Conservation (phyloP, 2,797 vertebrate species). For the Mormyrops attenuatus region DNA sequence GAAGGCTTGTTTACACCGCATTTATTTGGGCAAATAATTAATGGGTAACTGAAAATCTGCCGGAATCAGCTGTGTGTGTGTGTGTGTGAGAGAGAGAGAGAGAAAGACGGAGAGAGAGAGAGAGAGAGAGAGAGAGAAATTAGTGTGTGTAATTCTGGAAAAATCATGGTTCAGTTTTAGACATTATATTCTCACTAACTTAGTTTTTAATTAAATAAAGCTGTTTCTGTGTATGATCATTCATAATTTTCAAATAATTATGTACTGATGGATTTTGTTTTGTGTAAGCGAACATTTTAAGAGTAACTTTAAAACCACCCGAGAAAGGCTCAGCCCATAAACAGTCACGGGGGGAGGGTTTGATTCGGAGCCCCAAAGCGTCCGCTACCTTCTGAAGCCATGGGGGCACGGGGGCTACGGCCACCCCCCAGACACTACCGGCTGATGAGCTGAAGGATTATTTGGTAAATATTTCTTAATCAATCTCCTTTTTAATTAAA, state of each 20-base stretch:
- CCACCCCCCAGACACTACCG: conserved; percentile 24
- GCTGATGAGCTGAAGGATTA: neutral
- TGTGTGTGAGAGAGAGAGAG: too few relatives aligned
- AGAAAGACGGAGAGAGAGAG: too few relatives aligned
- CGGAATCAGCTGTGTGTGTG: neutral
- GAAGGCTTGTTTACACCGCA: neutral
- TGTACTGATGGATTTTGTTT: neutral
- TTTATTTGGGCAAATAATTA: conserved; percentile 2
- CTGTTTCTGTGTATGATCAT: neutral
- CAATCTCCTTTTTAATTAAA: conserved; percentile 56
- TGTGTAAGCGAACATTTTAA: neutral
- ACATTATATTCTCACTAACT: neutral
- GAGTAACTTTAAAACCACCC: neutral
- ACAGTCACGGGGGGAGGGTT: neutral
- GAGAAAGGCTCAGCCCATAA: neutral
- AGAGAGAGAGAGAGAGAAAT: neutral
- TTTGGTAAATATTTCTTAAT: conserved; percentile 54
- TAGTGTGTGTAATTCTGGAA: neutral
- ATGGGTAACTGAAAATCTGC: conserved; percentile 4
- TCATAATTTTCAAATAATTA: neutral
- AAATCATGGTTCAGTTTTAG: neutral
- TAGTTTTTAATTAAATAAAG: neutral
- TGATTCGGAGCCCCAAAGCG: neutral
- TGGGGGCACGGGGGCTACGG: neutral
- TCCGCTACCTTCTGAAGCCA: neutral